A percentile compares a stretch with the other conserved stretches of the same genome.
Evolutionary conservation across 2,888 invertebrate genomes (phyloP).

Genomic region (Ferdinandea cuprea): DNA sequence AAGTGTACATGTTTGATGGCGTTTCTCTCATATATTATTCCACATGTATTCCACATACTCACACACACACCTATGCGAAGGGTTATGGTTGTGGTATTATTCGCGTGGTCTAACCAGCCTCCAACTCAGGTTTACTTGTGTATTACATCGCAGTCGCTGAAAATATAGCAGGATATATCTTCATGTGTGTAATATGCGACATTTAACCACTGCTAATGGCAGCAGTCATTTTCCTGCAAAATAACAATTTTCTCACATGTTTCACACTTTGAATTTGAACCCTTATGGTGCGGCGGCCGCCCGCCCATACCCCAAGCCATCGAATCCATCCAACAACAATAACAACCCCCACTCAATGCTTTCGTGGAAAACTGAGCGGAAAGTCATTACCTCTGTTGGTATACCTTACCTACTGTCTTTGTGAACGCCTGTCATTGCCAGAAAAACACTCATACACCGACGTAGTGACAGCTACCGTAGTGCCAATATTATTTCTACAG

Average conservation of each 20-base stretch:
- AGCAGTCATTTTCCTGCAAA: conserved; percentile 69
- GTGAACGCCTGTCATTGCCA: conserved; percentile 62
- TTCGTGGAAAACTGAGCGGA: conserved; percentile 27
- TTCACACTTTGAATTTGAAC: conserved; percentile 56
- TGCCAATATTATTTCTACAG: conserved; percentile 51
- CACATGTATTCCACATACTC: background rate
- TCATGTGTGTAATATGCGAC: conserved; percentile 56
- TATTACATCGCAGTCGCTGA: background rate
- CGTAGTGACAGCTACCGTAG: conserved; percentile 27
- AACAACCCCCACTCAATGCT: background rate
- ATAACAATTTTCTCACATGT: conserved; percentile 68
- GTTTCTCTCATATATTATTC: conserved; percentile 1
- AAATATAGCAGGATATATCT: background rate
- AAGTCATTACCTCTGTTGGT: conserved; percentile 42
- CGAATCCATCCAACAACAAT: background rate
- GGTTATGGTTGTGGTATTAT: conserved; percentile 33
- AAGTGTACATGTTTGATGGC: conserved; percentile 36
- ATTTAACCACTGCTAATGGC: conserved; percentile 67
- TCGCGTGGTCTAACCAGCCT: conserved; percentile 26
- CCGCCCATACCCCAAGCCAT: conserved; percentile 17
- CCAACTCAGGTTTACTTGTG: conserved; percentile 1
- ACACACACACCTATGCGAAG: conserved; percentile 1
- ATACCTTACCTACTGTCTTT: conserved; percentile 38
- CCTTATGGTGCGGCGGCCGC: conserved; percentile 2
- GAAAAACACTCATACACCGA: conserved; percentile 1